phyloP scores from a whole-genome alignment of 1,140 invertebrate species.

The Ridgeia piscesae region DNA sequence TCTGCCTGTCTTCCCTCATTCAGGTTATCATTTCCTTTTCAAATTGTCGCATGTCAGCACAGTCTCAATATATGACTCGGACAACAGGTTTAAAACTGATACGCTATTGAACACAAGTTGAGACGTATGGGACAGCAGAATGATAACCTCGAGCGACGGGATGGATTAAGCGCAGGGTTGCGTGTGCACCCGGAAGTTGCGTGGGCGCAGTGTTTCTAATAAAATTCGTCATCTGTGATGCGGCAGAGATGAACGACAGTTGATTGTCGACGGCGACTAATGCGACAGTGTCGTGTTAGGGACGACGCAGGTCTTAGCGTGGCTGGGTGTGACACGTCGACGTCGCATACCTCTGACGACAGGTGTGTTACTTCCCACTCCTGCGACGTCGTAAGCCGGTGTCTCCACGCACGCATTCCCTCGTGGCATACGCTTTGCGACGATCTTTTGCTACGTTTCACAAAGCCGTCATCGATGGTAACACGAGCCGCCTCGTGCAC shows the following conservation, averaged over 20 bases:
- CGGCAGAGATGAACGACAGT: neutral
- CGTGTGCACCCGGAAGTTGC: neutral
- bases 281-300: neutral
- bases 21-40: too few species aligned
- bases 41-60: too few species aligned
- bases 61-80: too few species aligned
- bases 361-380: neutral
- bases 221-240: neutral
- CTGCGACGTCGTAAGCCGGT: neutral
- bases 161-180: neutral
- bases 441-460: neutral
- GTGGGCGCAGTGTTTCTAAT: neutral
- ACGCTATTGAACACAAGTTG: too few species aligned
- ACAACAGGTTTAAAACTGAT: too few species aligned
- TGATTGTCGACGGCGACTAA: neutral
- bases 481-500: neutral
- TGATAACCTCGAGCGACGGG: too few species aligned
- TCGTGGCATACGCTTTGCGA: neutral
- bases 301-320: neutral
- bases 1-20: too few species aligned
- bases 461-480: neutral
- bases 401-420: neutral
- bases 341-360: neutral
- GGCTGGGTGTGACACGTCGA: too few species aligned
- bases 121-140: too few species aligned